Evolutionary conservation across 1,140 invertebrate genomes (phyloP).

Genomic region (Drosophila kanapiae): DNA sequence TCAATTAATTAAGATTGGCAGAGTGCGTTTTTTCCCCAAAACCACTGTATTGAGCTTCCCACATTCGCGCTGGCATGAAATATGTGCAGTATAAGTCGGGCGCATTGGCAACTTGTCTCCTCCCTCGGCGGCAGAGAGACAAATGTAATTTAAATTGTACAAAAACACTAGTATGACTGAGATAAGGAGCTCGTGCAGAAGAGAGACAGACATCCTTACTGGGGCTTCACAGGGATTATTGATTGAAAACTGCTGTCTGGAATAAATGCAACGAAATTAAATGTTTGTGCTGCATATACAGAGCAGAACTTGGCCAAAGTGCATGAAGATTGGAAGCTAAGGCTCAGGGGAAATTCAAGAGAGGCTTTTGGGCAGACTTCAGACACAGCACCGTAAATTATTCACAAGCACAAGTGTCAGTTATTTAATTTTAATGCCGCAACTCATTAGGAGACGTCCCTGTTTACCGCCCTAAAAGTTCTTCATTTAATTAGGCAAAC

Average conservation of each 20-base stretch:
- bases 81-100: slow-evolving; percentile 33
- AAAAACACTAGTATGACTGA: slow-evolving; percentile 35
- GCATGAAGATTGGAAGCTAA: neutral
- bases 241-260: slow-evolving; percentile 40
- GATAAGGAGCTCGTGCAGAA: neutral
- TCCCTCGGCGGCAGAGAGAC: slow-evolving; percentile 26
- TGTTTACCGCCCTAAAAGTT: neutral
- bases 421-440: slow-evolving; percentile 30
- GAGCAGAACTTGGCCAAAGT: neutral
- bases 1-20: neutral
- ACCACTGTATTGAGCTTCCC: slow-evolving; percentile 15
- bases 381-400: neutral
- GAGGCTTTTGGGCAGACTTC: neutral
- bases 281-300: slow-evolving; percentile 12
- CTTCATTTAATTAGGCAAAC: slow-evolving; percentile 43
- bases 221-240: slow-evolving; percentile 45
- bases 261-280: slow-evolving; percentile 18
- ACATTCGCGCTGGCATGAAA: slow-evolving; percentile 17
- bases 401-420: slow-evolving; percentile 26
- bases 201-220: slow-evolving; percentile 7
- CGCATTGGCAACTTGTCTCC: slow-evolving; percentile 34
- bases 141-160: slow-evolving; percentile 67
- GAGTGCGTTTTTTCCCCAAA: neutral
- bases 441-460: slow-evolving; percentile 3
- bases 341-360: slow-evolving; percentile 4